These are phyloP conservation scores for Synanthedon vespiformis DNA, from an alignment of 2,888 invertebrate species.

Conservation along the genomic window DNA sequence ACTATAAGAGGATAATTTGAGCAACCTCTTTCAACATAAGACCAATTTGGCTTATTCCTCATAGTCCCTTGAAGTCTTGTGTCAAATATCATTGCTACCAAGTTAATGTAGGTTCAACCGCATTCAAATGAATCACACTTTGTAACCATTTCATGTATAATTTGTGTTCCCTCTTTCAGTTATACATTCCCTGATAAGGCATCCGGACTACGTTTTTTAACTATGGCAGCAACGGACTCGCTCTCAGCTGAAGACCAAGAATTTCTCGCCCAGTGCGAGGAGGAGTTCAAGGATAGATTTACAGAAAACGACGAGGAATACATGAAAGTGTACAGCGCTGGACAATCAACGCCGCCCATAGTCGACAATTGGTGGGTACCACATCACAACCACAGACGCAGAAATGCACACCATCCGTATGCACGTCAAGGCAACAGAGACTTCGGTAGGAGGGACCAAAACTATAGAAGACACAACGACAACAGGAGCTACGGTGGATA, in stretches of 20 bases:
- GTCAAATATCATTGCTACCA: too few species aligned
- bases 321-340: conserved; percentile 54
- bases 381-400: conserved; percentile 37
- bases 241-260: conserved; percentile 70
- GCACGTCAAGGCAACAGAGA: conserved; percentile 14
- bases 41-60: too few species aligned
- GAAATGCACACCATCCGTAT: conserved; percentile 25
- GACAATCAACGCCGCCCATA: conserved; percentile 66
- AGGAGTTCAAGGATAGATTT: conserved; percentile 72
- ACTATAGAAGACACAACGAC: conserved; percentile 13
- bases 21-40: too few species aligned
- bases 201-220: conserved; percentile 13
- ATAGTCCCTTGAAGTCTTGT: too few species aligned
- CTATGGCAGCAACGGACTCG: conserved; percentile 27
- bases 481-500: conserved; percentile 20
- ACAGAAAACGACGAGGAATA: conserved; percentile 74
- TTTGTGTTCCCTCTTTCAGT: conserved; percentile 23
- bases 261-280: conserved; percentile 73
- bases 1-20: too few species aligned
- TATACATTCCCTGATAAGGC: conserved; percentile 25
- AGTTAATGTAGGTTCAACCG: neutral
- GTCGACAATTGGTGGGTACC: conserved; percentile 67
- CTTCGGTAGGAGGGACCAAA: neutral
- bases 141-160: neutral
- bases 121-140: neutral